These are phyloP conservation scores for Drosophila yooni DNA, from an alignment of 2,888 invertebrate species.

Conservation along the genomic window DNA sequence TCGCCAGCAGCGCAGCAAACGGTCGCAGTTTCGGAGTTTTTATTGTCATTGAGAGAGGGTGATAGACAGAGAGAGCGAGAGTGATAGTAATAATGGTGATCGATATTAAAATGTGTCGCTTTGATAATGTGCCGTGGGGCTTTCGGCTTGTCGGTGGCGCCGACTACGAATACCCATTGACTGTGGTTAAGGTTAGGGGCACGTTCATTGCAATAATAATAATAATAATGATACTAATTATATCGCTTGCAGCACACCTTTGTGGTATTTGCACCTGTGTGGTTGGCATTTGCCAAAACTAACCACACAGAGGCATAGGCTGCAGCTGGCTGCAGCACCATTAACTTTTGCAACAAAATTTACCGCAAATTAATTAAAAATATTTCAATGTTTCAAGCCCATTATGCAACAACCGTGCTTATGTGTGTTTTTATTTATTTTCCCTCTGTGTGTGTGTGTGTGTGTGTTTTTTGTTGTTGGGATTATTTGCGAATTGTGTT, in stretches of 20 bases:
- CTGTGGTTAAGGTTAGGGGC: conserved; percentile 89
- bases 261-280: conserved; percentile 10
- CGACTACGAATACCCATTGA: conserved; percentile 90
- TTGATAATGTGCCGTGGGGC: conserved; percentile 90
- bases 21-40: conserved; percentile 26
- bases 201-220: conserved; percentile 30
- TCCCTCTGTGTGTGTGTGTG: background rate
- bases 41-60: background rate
- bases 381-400: conserved; percentile 47
- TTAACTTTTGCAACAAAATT: conserved; percentile 32
- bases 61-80: background rate
- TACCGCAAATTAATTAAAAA: conserved; percentile 60
- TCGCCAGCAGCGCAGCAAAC: conserved; percentile 58
- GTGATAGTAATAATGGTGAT: conserved; percentile 86
- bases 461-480: conserved; percentile 36
- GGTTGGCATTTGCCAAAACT: conserved; percentile 8
- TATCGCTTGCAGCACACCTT: conserved; percentile 24
- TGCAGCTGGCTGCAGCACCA: conserved; percentile 16
- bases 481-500: conserved; percentile 60
- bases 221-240: conserved; percentile 7
- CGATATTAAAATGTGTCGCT: conserved; percentile 88
- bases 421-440: conserved; percentile 10
- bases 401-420: conserved; percentile 46
- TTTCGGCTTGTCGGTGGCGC: conserved; percentile 91
- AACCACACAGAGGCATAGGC: conserved; percentile 42